These are phyloP conservation scores for Lacanobia oleracea DNA, from an alignment of 2,888 invertebrate species.

Conservation along the genomic window DNA sequence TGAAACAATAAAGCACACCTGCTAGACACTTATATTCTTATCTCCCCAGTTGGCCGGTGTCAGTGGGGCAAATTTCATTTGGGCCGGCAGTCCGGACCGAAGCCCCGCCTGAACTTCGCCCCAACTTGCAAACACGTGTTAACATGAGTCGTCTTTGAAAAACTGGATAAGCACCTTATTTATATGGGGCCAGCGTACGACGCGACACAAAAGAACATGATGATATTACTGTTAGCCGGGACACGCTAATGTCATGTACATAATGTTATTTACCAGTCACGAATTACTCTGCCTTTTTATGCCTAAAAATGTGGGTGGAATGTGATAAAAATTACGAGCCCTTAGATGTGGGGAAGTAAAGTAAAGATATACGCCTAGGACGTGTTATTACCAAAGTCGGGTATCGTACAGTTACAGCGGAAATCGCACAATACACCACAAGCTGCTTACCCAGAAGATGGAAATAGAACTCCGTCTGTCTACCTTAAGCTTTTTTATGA, in stretches of 20 bases:
- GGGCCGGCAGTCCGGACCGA: slow-evolving; percentile 75
- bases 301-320: slow-evolving; percentile 69
- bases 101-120: slow-evolving; percentile 78
- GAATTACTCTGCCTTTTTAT: slow-evolving; percentile 76
- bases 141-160: slow-evolving; percentile 88
- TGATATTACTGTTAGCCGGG: slow-evolving; percentile 85
- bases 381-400: slow-evolving; percentile 61
- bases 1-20: slow-evolving; percentile 77
- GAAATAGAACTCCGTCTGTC: slow-evolving; percentile 14
- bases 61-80: slow-evolving; percentile 89
- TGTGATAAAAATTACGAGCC: slow-evolving; percentile 71
- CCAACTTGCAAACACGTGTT: slow-evolving; percentile 86
- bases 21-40: slow-evolving; percentile 71
- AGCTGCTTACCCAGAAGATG: slow-evolving; percentile 13
- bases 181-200: slow-evolving; percentile 88
- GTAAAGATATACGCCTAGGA: slow-evolving; percentile 61
- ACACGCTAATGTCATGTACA: slow-evolving; percentile 85
- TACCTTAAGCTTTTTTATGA: slow-evolving; percentile 2
- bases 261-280: slow-evolving; percentile 85
- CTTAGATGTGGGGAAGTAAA: slow-evolving; percentile 59
- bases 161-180: slow-evolving; percentile 89
- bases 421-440: neutral
- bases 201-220: slow-evolving; percentile 87
- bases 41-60: slow-evolving; percentile 76
- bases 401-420: slow-evolving; percentile 13